Percentiles rank a stretch among this genome's conserved stretches.
Evolutionary conservation across 2,797 vertebrate species (phyloP).

Genomic region (Gastrophryne carolinensis): DNA sequence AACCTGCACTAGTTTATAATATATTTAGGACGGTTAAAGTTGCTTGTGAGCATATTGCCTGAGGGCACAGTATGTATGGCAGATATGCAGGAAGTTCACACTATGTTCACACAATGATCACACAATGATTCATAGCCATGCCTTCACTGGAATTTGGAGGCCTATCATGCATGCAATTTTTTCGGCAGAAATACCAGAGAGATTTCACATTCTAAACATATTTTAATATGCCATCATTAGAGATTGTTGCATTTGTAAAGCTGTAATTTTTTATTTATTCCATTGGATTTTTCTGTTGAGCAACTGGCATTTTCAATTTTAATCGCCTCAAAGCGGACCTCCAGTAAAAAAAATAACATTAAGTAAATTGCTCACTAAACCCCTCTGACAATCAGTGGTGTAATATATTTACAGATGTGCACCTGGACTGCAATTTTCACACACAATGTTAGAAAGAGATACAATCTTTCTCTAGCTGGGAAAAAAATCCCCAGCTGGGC

Average conservation of each 20-base stretch:
- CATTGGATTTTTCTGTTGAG: no score
- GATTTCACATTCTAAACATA: slow-evolving; percentile 29
- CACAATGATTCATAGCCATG: background rate
- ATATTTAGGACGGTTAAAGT: background rate
- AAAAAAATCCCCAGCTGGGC: no score
- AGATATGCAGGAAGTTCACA: background rate
- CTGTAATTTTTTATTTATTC: background rate
- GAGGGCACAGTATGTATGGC: background rate
- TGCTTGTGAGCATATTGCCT: background rate
- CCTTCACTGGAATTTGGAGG: slow-evolving; percentile 3
- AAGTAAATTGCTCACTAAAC: no score
- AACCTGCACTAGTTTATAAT: no score
- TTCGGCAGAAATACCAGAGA: slow-evolving; percentile 13
- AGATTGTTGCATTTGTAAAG: background rate
- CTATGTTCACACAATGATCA: background rate
- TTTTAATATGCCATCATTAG: background rate
- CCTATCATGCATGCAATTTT: slow-evolving; percentile 5
- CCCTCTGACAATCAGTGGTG: no score
- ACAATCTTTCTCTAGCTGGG: no score
- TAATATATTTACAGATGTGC: no score
- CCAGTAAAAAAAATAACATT: no score
- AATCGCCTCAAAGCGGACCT: no score
- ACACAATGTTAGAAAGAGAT: no score
- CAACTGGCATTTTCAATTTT: no score
- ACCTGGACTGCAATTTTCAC: no score